Percentiles rank a stretch among this genome's conserved stretches.
Evolutionary conservation across 2,113 vertebrate species (phyloP).

Genomic region (Dasypus novemcinctus): DNA sequence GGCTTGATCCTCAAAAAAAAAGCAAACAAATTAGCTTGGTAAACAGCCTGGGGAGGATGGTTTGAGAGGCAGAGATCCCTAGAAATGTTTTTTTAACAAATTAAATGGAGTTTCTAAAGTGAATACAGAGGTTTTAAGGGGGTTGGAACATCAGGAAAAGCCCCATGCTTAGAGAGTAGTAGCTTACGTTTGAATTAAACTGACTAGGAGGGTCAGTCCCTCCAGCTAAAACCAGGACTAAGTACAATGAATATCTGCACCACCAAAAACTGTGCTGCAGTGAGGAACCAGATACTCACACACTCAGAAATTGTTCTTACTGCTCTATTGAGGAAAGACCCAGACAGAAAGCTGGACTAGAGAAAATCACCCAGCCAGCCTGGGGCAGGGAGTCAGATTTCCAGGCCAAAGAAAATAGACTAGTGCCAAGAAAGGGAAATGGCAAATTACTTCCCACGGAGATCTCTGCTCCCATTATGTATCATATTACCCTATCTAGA

Average conservation of each 20-base stretch:
- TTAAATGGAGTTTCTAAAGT: conserved; percentile 54
- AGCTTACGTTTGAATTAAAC: neutral
- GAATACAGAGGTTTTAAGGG: conserved; percentile 52
- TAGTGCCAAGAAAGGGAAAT: neutral
- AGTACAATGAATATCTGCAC: neutral
- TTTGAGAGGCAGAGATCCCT: conserved; percentile 47
- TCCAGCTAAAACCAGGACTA: neutral
- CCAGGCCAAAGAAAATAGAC: neutral
- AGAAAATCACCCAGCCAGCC: neutral
- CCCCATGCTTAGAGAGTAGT: neutral
- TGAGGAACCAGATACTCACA: neutral
- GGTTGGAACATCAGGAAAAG: neutral
- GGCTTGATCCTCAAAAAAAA: conserved; percentile 58
- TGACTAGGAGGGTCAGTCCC: neutral
- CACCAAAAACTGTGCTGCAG: neutral
- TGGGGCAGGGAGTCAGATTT: neutral
- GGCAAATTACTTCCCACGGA: neutral
- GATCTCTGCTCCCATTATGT: neutral
- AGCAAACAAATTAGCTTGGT: conserved; percentile 62
- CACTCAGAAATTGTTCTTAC: neutral
- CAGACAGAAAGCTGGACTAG: neutral
- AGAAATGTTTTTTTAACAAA: conserved; percentile 55
- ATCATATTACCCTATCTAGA: neutral
- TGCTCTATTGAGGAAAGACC: neutral
- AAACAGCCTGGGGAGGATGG: conserved; percentile 56